phyloP scores from a whole-genome alignment of 1,140 invertebrate genomes.

The Apis mellifera region DNA sequence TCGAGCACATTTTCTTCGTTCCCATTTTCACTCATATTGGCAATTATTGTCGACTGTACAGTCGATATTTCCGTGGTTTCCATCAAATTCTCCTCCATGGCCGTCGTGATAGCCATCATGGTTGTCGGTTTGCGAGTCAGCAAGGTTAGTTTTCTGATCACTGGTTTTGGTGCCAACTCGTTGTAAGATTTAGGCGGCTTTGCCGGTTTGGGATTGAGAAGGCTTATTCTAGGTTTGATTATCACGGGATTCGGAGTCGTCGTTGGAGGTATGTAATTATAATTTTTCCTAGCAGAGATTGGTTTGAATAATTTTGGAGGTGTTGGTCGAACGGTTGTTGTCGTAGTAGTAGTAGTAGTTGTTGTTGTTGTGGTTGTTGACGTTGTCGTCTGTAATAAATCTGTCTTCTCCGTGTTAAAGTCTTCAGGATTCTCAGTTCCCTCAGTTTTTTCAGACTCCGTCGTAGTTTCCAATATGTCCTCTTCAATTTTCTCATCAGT shows the following conservation, averaged over 20 bases:
- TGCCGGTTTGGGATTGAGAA: conserved; percentile 73
- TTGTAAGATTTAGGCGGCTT: conserved; percentile 76
- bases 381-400: neutral
- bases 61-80: conserved; percentile 22
- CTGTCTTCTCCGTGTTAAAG: neutral
- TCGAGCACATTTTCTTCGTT: conserved; percentile 57
- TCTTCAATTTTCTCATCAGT: neutral
- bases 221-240: conserved; percentile 71
- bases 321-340: conserved; percentile 58
- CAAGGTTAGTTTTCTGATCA: conserved; percentile 73
- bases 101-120: conserved; percentile 17
- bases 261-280: conserved; percentile 73
- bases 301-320: conserved; percentile 74
- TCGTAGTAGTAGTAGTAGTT: conserved; percentile 50
- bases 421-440: neutral
- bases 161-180: conserved; percentile 75
- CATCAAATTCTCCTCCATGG: conserved; percentile 11
- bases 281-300: conserved; percentile 72
- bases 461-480: conserved; percentile 32
- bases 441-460: neutral
- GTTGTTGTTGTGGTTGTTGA: neutral
- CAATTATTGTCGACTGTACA: neutral
- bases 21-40: conserved; percentile 16
- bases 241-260: conserved; percentile 76
- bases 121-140: conserved; percentile 57